Base-by-base conservation (phyloP, 1,140 invertebrate species). In the Cyrtorhinus lividipennis region DNA sequence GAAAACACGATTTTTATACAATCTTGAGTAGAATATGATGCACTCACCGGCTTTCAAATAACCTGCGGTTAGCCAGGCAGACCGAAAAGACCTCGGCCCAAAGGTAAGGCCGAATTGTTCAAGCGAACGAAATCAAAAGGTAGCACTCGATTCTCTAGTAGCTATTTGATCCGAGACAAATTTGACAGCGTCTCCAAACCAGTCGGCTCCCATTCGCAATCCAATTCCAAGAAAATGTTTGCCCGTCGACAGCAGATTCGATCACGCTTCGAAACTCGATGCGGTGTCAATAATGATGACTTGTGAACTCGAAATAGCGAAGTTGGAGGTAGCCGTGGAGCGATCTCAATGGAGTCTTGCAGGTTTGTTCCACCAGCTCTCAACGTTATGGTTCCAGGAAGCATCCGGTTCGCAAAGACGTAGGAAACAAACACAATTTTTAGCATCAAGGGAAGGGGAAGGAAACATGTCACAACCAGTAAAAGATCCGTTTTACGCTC, bases 151-250 rank as follows among this genome's bases (percentile, higher is more conserved):
- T 79, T n/a, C 72, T 63, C 74, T 68, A 10, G 83, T 83, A 26
- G 87, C 85, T 65, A 92, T 77, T 75, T 91, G 88, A 90, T 78
- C 22, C 89, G 68, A 24, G 86, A 81, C 13, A 89, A 70, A 69
- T 83, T 81, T 5, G 25, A 15, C 1, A n/a, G 18, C 13, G 15
- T 62, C 75, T 78, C 68, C 77, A 70, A 44, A 73, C 72, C 74
- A 88, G 78, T 81, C 48, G 88, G 87, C 72, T 87, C 88, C 88
- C 88, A 91, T 74, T 90, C 88, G 65, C 81, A 81, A 69, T 91
- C 88, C 64, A 90, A 79, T 15, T 86, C 86, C n/a, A n/a, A 53
- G 89, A 77, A 22, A 85, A 70, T 67, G 70, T 71, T 68, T 69
- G 58, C 18, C 45, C 60, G 59, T 63, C 56, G 30, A 64, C 62